Base-by-base conservation (phyloP, 2,888 invertebrate species). In the Protophormia terraenovae region DNA sequence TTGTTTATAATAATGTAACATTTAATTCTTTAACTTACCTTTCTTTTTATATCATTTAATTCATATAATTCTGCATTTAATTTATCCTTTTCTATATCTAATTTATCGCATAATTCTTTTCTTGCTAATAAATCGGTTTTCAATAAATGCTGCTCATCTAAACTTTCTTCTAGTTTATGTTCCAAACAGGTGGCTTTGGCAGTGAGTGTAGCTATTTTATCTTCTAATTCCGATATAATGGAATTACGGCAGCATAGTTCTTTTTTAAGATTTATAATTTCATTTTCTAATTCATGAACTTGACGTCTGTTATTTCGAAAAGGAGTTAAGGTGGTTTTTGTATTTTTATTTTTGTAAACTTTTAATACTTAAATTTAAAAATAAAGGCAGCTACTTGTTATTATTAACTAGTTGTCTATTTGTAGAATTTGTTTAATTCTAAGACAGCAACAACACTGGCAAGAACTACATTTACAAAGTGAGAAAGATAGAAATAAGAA, bases 1-100 rank as follows among this genome's bases (percentile, higher is more conserved):
- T 45, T 45, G n/a, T 45, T 16, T 7, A 3, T 16, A 16, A 45
- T 7, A 16, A 16, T 16, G 1, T 3, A n/a, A 10, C n/a, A n/a
- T 45, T 41, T 14, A 7, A 53, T 27, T 14, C 5, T 62, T 4
- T 58, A 22, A 19, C 84, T 88, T 83, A 90, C 90, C 89, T 91
- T 91, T 27, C 88, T 87, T 38, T 88, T 89, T 35, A 88, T 88
- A 79, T 89, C 92, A 47, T 94, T 94, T 81, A 93, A 93, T 80
- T 94, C 94, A 14, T 93, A 91, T 0, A 94, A 89, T 85, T 95
- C 94, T n/a, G 93, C 93, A 87, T 93, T 92, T 1, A 95, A 91
- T 91, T 94, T 93, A 89, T 96, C 94, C 90, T 96, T 95, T 93
- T 96, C 94, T 91, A 94, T 94, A 92, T 96, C 94, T 89, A 96